Evolutionary conservation across 1,140 invertebrate species (phyloP), one percentile per base, ranked within the genome.

Genomic region (Ips nitidus): DNA sequence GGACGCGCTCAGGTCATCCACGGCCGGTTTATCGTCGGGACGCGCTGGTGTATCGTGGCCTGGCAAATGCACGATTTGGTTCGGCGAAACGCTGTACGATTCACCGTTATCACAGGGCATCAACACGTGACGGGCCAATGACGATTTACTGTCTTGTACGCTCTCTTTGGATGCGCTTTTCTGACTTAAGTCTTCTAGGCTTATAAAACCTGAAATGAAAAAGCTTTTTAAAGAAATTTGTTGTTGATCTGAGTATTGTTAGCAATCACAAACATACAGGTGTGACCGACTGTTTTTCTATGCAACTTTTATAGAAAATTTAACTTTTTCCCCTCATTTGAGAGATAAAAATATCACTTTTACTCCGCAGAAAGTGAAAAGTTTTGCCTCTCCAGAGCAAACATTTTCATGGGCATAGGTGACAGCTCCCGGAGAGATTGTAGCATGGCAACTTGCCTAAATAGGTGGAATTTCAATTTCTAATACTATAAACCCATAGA

Each of bases 21-120:
- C 41, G n/a, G 42, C 39, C 42, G 67, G 8, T 40, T 70, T 62
- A 8, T 70, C 61, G 5, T 50, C 56, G 4, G 45, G 50, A n/a
- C 55, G 39, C 5, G 45, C n/a, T 6, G 37, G 55, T 4, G 57
- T 50, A 43, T 75, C 66, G 45, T 75, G 73, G 36, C 75, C 75
- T 1, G 86, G 84, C 60, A 94, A 83, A 74, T 93, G 88, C 41
- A 94, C 87, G 68, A 94, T 93, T 83, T 93, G 90, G 78, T 95
- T 95, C 72, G 93, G 92, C 39, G 92, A 94, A 4, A 94, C 92
- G 79, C 91, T 94, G 79, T 94, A 95, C 43, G 90, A 90, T 73
- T 91, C 87, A 0, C 92, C 93, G 78, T 92, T 92, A 70, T 89
- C 89, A 76, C 90, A 92, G 0, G 91, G 91, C 86, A 93, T 90